Percentiles rank a stretch among this genome's conserved stretches.
Conservation (phyloP, 2,888 invertebrate genomes). For the Philhelius pedissequus region DNA sequence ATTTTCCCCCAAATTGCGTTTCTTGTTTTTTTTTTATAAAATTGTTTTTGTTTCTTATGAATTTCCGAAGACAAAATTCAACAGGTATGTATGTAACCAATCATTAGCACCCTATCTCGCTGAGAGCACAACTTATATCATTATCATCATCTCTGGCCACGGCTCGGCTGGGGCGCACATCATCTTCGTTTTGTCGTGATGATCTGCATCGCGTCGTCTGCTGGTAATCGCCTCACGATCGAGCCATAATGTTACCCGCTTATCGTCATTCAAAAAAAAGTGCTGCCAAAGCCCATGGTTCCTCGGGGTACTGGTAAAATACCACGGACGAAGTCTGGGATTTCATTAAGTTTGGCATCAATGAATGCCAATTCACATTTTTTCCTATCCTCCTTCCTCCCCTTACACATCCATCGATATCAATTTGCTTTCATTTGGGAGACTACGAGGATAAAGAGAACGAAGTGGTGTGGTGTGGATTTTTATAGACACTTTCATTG, state of each 20-base stretch:
- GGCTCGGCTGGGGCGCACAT: background rate
- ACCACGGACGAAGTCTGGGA: background rate
- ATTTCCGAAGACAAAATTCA: background rate
- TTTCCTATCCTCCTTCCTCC: background rate
- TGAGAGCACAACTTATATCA: constrained; percentile 33
- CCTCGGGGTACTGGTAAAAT: background rate
- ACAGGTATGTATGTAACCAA: background rate
- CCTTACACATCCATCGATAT: constrained; percentile 30
- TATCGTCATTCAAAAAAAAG: background rate
- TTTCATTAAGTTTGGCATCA: constrained; percentile 4
- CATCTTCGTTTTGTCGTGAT: constrained; percentile 21
- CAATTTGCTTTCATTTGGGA: constrained; percentile 53
- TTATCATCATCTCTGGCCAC: background rate
- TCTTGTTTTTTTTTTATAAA: background rate
- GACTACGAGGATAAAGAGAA: background rate
- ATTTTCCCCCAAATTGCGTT: constrained; percentile 45
- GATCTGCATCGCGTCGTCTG: constrained; percentile 43
- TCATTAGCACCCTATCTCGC: constrained; percentile 65
- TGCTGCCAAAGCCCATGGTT: background rate
- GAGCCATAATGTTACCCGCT: background rate
- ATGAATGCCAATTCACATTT: background rate
- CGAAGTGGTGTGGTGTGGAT: constrained; percentile 34
- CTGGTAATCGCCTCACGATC: constrained; percentile 58
- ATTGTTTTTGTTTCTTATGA: background rate
- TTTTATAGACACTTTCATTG: constrained; percentile 52